These are phyloP conservation scores for Hemicrepidius hirtus DNA, from an alignment of 2,888 invertebrate species.

Conservation along the genomic window DNA sequence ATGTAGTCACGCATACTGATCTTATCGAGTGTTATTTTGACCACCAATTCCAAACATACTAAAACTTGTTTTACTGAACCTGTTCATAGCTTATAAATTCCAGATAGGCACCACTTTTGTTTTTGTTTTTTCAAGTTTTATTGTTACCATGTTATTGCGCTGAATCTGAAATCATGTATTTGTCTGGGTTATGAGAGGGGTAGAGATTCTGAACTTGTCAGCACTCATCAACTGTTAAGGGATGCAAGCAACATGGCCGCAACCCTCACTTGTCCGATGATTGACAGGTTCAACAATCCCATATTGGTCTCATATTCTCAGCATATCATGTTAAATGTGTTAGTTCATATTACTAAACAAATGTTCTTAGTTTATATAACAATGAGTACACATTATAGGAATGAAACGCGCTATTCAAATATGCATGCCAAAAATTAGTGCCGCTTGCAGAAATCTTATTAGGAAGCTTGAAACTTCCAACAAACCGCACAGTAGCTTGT, in stretches of 20 bases:
- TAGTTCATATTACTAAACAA: constrained; percentile 2
- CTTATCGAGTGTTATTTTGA: constrained; percentile 62
- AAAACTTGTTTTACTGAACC: constrained; percentile 57
- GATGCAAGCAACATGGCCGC: constrained; percentile 68
- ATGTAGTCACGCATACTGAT: constrained; percentile 68
- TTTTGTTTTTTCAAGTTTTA: constrained; percentile 13
- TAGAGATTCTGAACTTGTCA: constrained; percentile 63
- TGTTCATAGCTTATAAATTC: constrained; percentile 44
- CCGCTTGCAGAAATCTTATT: constrained; percentile 48
- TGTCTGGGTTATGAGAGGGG: constrained; percentile 54
- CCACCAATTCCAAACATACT: constrained; percentile 55
- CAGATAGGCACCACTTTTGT: constrained; percentile 23
- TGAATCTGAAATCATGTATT: not conserved
- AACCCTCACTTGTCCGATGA: constrained; percentile 67
- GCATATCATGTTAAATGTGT: constrained; percentile 60
- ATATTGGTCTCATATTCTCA: constrained; percentile 67
- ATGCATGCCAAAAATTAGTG: constrained; percentile 32
- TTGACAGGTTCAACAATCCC: constrained; percentile 70
- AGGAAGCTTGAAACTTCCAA: constrained; percentile 52
- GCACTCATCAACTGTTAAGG: constrained; percentile 68
- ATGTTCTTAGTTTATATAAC: not conserved
- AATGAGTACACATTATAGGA: not conserved
- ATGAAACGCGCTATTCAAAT: not conserved
- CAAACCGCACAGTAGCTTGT: constrained; percentile 65
- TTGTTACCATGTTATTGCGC: not conserved